These are phyloP conservation scores for Sminthopsis crassicaudata DNA, from an alignment of 2,113 vertebrate genomes.

Conservation along the genomic window DNA sequence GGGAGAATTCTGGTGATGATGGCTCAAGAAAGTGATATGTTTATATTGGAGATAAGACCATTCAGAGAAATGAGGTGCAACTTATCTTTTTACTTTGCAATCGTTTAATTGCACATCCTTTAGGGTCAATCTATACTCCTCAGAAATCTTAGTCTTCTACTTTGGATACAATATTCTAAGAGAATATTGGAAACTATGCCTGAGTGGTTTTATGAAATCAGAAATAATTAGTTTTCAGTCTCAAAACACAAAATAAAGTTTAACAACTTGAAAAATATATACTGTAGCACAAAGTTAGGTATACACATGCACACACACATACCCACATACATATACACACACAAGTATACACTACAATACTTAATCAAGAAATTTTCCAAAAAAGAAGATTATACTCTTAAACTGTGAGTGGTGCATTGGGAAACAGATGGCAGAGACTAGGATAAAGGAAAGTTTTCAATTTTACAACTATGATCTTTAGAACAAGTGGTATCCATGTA, in stretches of 20 bases:
- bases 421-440: neutral
- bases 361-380: neutral
- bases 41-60: neutral
- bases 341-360: neutral
- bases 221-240: neutral
- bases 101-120: neutral
- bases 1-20: too few species aligned
- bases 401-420: neutral
- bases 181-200: neutral
- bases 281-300: neutral
- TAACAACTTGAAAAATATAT: neutral
- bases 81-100: neutral
- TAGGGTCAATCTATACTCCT: too few species aligned
- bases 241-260: neutral
- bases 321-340: neutral
- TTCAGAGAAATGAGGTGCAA: neutral
- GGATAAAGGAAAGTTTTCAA: too few species aligned
- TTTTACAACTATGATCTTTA: neutral
- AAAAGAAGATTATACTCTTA: neutral
- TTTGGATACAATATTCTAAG: neutral
- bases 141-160: neutral
- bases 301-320: neutral
- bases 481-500: neutral
- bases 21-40: too few species aligned
- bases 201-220: neutral